Conservation (phyloP, 2,113 vertebrate species). For the Clarias batrachus region DNA sequence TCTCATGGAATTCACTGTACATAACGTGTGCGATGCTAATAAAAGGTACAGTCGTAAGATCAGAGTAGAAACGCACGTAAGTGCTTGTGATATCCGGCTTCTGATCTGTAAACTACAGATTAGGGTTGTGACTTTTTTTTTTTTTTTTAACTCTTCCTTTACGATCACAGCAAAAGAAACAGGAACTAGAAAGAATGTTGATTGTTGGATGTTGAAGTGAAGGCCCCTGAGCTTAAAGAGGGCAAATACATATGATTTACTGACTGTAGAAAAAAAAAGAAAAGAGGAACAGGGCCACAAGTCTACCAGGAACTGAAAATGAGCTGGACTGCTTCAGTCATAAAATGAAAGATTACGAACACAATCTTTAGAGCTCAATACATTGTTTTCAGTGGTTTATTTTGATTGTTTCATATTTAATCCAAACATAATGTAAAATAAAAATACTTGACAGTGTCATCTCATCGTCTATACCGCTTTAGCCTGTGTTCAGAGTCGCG, state of each 20-base stretch:
- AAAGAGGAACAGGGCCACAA: slow-evolving; percentile 1
- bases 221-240: background rate
- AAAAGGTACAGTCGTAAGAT: background rate
- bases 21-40: background rate
- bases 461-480: background rate
- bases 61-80: background rate
- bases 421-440: background rate
- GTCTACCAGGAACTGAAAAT: background rate
- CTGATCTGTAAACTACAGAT: background rate
- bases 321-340: background rate
- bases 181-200: background rate
- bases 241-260: background rate
- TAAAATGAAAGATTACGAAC: background rate
- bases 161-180: background rate
- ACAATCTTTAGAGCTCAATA: background rate
- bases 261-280: background rate
- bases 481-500: background rate
- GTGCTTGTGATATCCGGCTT: background rate
- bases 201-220: background rate
- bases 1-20: background rate
- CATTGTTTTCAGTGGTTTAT: background rate
- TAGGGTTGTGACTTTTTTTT: background rate
- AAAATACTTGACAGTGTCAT: background rate
- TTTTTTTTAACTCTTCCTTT: background rate
- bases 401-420: background rate